Conservation (phyloP, 2,797 vertebrate genomes). For the Alosa sapidissima region DNA sequence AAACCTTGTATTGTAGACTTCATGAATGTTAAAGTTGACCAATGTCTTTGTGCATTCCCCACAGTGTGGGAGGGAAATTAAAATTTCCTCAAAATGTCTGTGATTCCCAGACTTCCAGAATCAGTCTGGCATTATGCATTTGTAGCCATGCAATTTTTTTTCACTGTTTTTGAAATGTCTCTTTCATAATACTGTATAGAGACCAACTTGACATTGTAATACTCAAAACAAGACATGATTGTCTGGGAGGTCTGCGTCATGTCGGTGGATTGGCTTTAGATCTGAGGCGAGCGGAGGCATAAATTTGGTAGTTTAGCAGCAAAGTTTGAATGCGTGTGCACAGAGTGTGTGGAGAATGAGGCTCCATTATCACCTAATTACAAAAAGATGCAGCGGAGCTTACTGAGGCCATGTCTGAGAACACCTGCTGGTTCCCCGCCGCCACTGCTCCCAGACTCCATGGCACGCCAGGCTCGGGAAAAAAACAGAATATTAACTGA, state of each 20-base stretch:
- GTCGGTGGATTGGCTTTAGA: background rate
- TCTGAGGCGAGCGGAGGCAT: conserved; percentile 50
- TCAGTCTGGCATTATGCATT: background rate
- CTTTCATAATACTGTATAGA: background rate
- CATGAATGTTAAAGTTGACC: background rate
- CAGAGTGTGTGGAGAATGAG: conserved; percentile 31
- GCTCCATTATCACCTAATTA: conserved; percentile 71
- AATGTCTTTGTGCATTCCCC: background rate
- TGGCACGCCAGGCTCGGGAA: conserved; percentile 40
- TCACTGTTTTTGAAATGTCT: background rate
- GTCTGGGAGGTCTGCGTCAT: background rate
- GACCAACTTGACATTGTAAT: background rate
- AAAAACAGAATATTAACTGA: conserved; percentile 44
- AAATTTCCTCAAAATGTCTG: background rate
- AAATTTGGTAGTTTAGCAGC: conserved; percentile 62
- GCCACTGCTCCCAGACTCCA: conserved; percentile 48
- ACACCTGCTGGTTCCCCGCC: conserved; percentile 62
- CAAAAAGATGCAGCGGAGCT: conserved; percentile 58
- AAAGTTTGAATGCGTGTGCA: conserved; percentile 58
- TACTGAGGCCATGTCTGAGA: conserved; percentile 57
- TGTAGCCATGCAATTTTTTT: background rate
- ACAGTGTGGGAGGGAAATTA: background rate
- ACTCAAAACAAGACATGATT: background rate
- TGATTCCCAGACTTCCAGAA: background rate
- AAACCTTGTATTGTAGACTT: background rate